phyloP scores from a whole-genome alignment of 1,140 invertebrate species.

The Onthophagus taurus region DNA sequence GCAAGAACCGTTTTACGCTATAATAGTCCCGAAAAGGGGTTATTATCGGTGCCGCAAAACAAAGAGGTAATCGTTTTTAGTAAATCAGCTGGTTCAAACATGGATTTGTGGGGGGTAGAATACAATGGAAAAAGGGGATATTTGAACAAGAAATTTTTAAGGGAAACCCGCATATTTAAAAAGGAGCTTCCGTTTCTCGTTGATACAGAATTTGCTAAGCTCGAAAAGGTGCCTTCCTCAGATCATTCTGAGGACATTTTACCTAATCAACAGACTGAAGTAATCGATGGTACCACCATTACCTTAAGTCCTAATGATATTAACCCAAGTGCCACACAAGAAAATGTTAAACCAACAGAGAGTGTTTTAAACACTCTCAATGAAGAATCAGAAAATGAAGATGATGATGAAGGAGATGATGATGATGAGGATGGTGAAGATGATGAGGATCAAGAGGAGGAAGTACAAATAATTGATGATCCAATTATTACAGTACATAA shows the following conservation, averaged over 20 bases:
- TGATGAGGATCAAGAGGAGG: no score
- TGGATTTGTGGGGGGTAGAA: constrained; percentile 61
- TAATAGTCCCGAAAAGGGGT: constrained; percentile 43
- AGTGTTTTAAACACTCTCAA: neutral
- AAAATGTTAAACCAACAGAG: neutral
- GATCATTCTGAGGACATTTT: neutral
- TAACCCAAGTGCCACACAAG: neutral
- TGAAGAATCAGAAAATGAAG: constrained; percentile 1
- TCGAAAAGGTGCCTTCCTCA: constrained; percentile 20
- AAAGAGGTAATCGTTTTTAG: constrained; percentile 55
- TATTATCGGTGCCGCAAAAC: constrained; percentile 55
- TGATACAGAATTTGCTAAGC: constrained; percentile 36
- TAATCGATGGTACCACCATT: constrained; percentile 19
- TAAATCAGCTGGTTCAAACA: constrained; percentile 56
- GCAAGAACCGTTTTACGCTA: constrained; percentile 53
- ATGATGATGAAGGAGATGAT: neutral
- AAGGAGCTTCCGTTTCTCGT: constrained; percentile 38
- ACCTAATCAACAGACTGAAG: neutral
- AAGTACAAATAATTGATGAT: no score
- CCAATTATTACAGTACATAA: no score
- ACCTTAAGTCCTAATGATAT: constrained; percentile 3
- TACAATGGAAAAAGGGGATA: constrained; percentile 62
- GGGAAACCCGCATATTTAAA: constrained; percentile 42
- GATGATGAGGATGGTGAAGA: neutral
- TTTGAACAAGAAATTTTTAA: constrained; percentile 43